Evolutionary conservation across 2,888 invertebrate species (phyloP).

Genomic region (Chouioia cunea): DNA sequence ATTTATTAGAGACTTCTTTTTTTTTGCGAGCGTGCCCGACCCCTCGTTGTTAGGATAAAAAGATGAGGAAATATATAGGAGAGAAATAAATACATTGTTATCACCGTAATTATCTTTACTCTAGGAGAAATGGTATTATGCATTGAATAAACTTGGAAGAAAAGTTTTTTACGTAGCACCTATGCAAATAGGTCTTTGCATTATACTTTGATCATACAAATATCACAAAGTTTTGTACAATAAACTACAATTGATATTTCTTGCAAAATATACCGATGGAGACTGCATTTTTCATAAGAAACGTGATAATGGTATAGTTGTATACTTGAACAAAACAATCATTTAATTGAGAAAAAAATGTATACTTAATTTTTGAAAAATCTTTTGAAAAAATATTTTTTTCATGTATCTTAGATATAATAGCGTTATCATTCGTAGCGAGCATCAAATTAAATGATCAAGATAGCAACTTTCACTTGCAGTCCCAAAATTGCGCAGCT

Average conservation of each 20-base stretch:
- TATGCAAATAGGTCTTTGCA: no score
- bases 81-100: constrained; percentile 23
- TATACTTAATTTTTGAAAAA: neutral
- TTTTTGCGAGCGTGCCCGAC: no score
- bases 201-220: neutral
- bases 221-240: no score
- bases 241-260: no score
- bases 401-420: neutral
- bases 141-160: neutral
- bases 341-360: no score
- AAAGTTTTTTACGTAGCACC: no score
- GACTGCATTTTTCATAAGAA: no score
- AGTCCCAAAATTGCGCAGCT: constrained; percentile 2
- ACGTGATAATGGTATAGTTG: no score
- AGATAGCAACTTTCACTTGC: constrained; percentile 7
- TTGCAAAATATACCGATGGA: no score
- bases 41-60: neutral
- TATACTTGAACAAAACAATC: no score
- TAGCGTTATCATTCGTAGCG: neutral
- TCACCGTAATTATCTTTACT: neutral
- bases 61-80: constrained; percentile 40
- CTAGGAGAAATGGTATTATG: neutral
- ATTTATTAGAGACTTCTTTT: no score
- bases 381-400: neutral
- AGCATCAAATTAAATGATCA: constrained; percentile 2